Evolutionary conservation across 1,140 invertebrate genomes (phyloP), one percentile per base, ranked within the genome.

Genomic region (Trinorchestia longiramus): DNA sequence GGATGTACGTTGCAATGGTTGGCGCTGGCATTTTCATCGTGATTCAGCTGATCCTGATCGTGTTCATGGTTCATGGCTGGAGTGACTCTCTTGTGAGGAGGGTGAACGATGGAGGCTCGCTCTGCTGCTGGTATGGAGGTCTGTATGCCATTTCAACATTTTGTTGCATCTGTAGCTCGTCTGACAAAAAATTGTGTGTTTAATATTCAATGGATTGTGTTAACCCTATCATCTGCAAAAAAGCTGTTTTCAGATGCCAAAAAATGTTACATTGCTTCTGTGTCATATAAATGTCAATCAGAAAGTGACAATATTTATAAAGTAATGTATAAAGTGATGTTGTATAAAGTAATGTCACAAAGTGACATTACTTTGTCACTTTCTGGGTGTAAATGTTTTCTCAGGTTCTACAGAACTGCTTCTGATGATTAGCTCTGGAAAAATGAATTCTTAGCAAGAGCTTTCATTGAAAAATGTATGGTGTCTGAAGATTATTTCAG

Each of bases 11-110:
- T 96, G 98, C 98, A 28, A 97, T 98, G 97, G 97, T 97, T 95
- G 98, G 98, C 45, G 98, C 97, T 0, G 98, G 98, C 96, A 96
- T 98, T 45, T 98, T 98, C 97, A 97, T 98, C 77, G 96, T 98
- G 36, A 98, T 98, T 92, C 98, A 98, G 97, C 97, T 98, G 87
- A 97, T 98, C 96, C 97, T 98, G 19, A 97, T 98, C 62, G 97
- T 98, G 87, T 98, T 98, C 96, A 98, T 98, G 97, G 98, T 97
- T 57, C 98, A 98, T 97, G 97, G 97, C 43, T 97, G 98, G 97
- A 98, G 97, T 95, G 97, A 98, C 97, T 97, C 96, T 94, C 96
- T 97, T 95, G 95, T 97, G 57, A 97, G 97, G 87, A 97, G 97
- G 96, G 98, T 98, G 96, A 97, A 97, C 47, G 95, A 97, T 96